Percentiles rank a stretch among this genome's conserved stretches.
These are phyloP conservation scores for Drosophila ananassae DNA, from an alignment of 1,140 invertebrate species.

Conservation along the genomic window DNA sequence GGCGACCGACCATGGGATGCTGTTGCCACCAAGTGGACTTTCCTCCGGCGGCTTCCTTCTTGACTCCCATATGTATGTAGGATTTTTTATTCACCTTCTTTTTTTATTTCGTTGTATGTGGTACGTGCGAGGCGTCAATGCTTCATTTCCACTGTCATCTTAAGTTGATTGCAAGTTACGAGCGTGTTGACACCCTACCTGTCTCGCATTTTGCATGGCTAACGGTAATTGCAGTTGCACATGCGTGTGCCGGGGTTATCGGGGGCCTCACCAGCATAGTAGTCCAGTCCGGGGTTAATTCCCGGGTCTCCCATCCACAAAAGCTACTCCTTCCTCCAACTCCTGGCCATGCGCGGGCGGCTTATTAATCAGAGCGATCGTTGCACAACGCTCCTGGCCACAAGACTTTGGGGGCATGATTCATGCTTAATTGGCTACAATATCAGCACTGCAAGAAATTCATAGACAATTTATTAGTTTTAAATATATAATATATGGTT, in stretches of 20 bases:
- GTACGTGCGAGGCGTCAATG: slow-evolving; percentile 84
- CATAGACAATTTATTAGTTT: not conserved
- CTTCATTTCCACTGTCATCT: slow-evolving; percentile 84
- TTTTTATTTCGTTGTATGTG: slow-evolving; percentile 28
- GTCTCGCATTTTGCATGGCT: slow-evolving; percentile 12
- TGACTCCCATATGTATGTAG: slow-evolving; percentile 4
- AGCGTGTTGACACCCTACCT: slow-evolving; percentile 79
- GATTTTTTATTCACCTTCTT: slow-evolving; percentile 26
- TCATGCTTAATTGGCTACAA: slow-evolving; percentile 74
- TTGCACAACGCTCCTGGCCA: slow-evolving; percentile 49
- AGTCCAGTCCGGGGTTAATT: slow-evolving; percentile 31
- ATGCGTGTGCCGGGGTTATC: slow-evolving; percentile 52
- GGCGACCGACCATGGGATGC: slow-evolving; percentile 26
- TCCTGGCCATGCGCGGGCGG: slow-evolving; percentile 53
- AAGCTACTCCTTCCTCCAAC: not conserved
- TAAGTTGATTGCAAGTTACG: slow-evolving; percentile 84
- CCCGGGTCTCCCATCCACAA: slow-evolving; percentile 21
- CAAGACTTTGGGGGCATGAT: slow-evolving; percentile 60
- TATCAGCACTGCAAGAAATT: slow-evolving; percentile 18
- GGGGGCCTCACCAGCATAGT: slow-evolving; percentile 11
- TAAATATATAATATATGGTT: too few relatives aligned
- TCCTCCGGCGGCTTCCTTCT: slow-evolving; percentile 54
- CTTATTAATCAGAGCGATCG: slow-evolving; percentile 69
- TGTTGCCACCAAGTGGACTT: slow-evolving; percentile 21
- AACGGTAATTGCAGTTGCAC: slow-evolving; percentile 18